Evolutionary conservation across 2,797 vertebrate species (phyloP).

Genomic region (Dendrocincla fuliginosa): DNA sequence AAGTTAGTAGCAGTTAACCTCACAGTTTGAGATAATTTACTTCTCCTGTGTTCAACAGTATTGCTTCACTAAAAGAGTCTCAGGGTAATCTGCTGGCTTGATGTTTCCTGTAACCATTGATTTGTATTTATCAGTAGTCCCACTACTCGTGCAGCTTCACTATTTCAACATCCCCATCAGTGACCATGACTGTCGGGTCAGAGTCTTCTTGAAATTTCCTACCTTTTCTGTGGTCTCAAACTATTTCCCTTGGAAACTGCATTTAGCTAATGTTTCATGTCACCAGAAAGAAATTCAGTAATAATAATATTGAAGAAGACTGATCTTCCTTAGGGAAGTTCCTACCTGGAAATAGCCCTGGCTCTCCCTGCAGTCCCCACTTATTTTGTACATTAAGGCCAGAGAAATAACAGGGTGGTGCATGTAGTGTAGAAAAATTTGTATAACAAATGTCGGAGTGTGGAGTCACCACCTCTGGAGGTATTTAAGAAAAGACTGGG

Average conservation of each 20-base stretch:
- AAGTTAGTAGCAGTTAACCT: neutral
- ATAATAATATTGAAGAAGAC: neutral
- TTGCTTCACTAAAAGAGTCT: neutral
- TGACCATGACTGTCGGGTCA: neutral
- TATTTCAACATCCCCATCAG: neutral
- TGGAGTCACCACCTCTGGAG: neutral
- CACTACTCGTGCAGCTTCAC: neutral
- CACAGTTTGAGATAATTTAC: neutral
- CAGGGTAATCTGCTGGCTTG: neutral
- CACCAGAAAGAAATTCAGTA: neutral
- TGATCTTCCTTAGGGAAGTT: neutral
- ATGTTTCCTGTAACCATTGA: neutral
- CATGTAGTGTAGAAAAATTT: neutral
- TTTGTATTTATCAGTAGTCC: neutral
- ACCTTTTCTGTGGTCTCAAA: neutral
- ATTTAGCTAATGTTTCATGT: neutral
- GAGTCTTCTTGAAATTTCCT: neutral
- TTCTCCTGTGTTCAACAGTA: neutral
- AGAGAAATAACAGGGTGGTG: neutral
- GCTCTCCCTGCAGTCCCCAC: neutral
- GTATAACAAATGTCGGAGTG: neutral
- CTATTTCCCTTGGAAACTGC: neutral
- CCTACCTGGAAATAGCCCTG: neutral
- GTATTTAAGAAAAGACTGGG: neutral
- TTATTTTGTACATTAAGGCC: neutral